Conservation (phyloP, 2,113 vertebrate genomes). For the Calyptomena viridis region DNA sequence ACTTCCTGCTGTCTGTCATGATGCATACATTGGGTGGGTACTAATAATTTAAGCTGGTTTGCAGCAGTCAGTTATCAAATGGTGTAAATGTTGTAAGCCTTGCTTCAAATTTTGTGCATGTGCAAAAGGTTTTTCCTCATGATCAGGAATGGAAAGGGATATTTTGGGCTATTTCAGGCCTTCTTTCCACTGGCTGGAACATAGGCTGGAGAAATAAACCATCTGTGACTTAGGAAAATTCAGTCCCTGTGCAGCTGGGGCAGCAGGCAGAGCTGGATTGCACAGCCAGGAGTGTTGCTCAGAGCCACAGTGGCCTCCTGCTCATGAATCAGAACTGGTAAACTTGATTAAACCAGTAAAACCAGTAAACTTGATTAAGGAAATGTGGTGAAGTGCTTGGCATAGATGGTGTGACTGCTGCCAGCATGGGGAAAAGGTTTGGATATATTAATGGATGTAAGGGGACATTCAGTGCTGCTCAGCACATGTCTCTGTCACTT, state of each 20-base stretch:
- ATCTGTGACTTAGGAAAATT: background rate
- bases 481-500: background rate
- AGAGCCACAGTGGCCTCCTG: rapidly evolving
- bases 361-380: background rate
- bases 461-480: background rate
- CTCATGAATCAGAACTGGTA: background rate
- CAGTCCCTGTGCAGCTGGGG: background rate
- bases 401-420: background rate
- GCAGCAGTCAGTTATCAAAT: background rate
- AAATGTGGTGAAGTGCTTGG: background rate
- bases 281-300: background rate
- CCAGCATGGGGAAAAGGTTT: background rate
- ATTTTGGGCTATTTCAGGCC: background rate
- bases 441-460: background rate
- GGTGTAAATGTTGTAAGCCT: background rate
- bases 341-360: too few species aligned
- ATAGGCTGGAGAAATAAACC: background rate
- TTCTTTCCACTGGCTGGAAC: background rate
- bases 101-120: background rate
- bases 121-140: rapidly evolving
- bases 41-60: background rate
- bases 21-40: background rate
- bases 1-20: background rate
- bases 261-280: background rate
- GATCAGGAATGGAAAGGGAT: background rate